These are phyloP conservation scores for Mamestra brassicae DNA, from an alignment of 2,888 invertebrate species.

Conservation along the genomic window DNA sequence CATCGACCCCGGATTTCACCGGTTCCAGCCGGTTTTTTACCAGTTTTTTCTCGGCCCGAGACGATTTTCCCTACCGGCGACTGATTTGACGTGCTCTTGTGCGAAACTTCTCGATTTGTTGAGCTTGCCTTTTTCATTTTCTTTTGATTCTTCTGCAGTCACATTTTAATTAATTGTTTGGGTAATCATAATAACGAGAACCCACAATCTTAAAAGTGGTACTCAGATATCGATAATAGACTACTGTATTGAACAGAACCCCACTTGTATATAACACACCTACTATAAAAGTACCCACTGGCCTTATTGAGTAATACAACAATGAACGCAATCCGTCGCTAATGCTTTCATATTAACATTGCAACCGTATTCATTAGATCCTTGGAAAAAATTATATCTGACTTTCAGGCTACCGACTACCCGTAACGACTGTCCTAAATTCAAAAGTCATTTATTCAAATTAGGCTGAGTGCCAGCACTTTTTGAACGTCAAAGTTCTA, in stretches of 20 bases:
- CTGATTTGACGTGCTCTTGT: conserved; percentile 68
- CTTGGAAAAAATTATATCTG: too few species aligned
- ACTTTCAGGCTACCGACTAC: too few species aligned
- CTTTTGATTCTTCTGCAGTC: conserved; percentile 15
- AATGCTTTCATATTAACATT: too few species aligned
- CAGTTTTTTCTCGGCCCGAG: conserved; percentile 57
- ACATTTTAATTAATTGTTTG: conserved; percentile 52
- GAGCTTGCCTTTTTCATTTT: conserved; percentile 49
- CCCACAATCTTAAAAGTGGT: background rate
- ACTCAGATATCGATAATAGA: background rate
- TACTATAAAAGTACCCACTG: too few species aligned
- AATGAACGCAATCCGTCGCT: too few species aligned
- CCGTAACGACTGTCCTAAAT: too few species aligned
- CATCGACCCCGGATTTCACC: conserved; percentile 75
- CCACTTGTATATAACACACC: too few species aligned
- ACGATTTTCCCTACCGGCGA: conserved; percentile 52
- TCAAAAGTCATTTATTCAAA: too few species aligned
- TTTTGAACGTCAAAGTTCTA: too few species aligned
- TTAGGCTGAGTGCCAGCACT: too few species aligned
- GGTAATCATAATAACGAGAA: conserved; percentile 15
- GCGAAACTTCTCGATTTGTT: conserved; percentile 56
- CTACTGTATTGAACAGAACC: background rate
- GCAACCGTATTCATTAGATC: too few species aligned
- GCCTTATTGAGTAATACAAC: too few species aligned
- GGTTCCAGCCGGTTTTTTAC: conserved; percentile 69